Evolutionary conservation across 2,888 invertebrate species (phyloP).

Genomic region (Tanypteryx hageni): DNA sequence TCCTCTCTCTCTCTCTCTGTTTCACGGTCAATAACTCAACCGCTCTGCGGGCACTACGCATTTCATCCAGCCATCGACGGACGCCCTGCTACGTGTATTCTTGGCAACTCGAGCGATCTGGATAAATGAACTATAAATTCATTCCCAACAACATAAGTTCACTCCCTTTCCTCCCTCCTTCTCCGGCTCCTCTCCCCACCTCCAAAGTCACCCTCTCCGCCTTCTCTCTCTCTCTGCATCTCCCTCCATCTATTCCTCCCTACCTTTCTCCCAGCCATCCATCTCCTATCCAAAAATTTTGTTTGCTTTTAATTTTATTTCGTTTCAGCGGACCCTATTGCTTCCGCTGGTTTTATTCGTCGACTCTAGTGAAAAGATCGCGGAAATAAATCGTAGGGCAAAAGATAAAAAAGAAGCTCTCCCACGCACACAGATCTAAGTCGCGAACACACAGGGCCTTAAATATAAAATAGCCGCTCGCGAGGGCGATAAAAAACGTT

Average conservation of each 20-base stretch:
- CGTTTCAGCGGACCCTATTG: not conserved
- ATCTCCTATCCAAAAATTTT: not conserved
- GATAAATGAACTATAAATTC: not conserved
- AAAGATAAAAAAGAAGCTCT: not conserved
- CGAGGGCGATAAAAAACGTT: not conserved
- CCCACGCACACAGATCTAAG: not conserved
- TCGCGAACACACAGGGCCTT: not conserved
- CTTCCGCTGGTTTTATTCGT: not conserved
- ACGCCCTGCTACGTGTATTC: not conserved
- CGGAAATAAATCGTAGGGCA: not conserved
- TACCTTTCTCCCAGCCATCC: not conserved
- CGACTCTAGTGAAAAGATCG: not conserved
- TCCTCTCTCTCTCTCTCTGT: not conserved
- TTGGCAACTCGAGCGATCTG: not conserved
- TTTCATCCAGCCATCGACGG: not conserved
- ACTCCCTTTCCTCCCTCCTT: not conserved
- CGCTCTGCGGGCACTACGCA: slow-evolving; percentile 6
- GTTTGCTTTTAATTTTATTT: not conserved
- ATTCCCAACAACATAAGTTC: not conserved
- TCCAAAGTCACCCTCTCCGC: not conserved
- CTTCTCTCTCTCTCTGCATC: not conserved
- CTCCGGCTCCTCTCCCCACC: not conserved
- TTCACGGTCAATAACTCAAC: slow-evolving; percentile 17
- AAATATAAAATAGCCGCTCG: not conserved
- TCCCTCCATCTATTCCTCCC: not conserved